Conservation (phyloP, 2,888 invertebrate genomes). For the Aleiodes alternator region DNA sequence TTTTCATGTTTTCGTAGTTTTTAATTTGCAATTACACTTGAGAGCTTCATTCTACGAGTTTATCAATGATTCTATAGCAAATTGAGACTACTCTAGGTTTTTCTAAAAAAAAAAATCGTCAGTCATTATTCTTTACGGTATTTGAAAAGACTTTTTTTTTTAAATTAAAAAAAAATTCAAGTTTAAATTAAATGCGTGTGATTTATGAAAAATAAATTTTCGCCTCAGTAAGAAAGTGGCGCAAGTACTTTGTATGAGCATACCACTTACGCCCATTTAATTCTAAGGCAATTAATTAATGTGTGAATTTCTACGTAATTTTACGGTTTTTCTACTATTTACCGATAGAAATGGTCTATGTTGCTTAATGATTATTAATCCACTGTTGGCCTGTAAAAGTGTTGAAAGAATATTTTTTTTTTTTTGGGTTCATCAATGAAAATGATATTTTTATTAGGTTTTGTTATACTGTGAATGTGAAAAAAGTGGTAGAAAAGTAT, state of each 20-base stretch:
- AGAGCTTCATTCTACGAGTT: not conserved
- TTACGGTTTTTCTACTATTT: slow-evolving; percentile 62
- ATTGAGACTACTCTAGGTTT: slow-evolving; percentile 13
- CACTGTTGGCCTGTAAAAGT: slow-evolving; percentile 72
- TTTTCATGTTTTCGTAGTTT: not conserved
- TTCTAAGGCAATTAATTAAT: no score
- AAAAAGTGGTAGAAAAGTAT: no score
- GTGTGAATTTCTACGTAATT: slow-evolving; percentile 15
- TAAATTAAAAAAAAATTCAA: no score
- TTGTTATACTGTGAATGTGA: no score
- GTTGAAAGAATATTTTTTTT: slow-evolving; percentile 65
- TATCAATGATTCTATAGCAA: not conserved
- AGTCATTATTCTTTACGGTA: not conserved
- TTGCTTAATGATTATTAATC: slow-evolving; percentile 67
- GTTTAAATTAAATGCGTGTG: not conserved
- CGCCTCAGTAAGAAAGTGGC: no score
- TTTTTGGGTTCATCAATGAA: slow-evolving; percentile 30
- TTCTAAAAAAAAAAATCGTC: not conserved
- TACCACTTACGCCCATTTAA: no score
- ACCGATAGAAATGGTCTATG: slow-evolving; percentile 63
- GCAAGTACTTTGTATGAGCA: no score
- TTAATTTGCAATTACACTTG: slow-evolving; percentile 17
- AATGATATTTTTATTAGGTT: no score
- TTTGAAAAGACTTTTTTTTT: no score
- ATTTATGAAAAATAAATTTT: not conserved